These are phyloP conservation scores for Hydrochoerus hydrochaeris DNA, from an alignment of 2,113 vertebrate genomes.

Conservation along the genomic window DNA sequence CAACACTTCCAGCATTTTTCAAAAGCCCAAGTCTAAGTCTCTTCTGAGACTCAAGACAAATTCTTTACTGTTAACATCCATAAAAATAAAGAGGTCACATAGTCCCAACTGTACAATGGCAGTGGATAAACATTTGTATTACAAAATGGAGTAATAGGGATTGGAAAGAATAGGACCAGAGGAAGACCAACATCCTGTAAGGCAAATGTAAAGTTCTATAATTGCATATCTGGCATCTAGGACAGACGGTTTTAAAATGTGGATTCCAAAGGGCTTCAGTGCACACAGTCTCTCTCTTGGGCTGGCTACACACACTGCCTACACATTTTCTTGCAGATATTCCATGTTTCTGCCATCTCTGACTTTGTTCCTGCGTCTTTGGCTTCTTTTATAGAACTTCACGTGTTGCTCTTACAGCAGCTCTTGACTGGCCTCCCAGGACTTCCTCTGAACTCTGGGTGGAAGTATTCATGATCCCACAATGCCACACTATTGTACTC, in stretches of 20 bases:
- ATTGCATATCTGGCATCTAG: background rate
- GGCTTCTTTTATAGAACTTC: background rate
- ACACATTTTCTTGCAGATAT: background rate
- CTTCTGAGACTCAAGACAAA: background rate
- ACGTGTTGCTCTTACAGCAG: background rate
- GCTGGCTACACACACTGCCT: background rate
- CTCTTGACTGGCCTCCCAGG: background rate
- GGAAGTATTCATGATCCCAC: background rate
- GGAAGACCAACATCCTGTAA: background rate
- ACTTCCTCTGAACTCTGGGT: background rate
- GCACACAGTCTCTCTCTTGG: background rate
- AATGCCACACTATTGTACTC: background rate
- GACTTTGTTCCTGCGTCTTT: background rate
- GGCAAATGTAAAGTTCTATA: background rate
- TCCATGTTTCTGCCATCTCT: background rate
- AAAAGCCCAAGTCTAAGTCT: background rate
- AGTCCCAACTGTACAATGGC: background rate
- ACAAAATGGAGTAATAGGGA: background rate
- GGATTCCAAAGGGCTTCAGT: background rate
- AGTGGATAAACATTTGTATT: background rate
- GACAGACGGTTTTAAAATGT: background rate
- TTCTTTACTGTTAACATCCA: background rate
- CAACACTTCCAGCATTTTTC: too few species aligned
- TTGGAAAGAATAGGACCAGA: background rate
- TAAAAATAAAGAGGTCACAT: background rate